Percentiles rank a stretch among this genome's conserved stretches.
These are phyloP conservation scores for Mastigias papua DNA, from an alignment of 30 jellyfish, hydroid and myxozoan genomes.

Conservation along the genomic window DNA sequence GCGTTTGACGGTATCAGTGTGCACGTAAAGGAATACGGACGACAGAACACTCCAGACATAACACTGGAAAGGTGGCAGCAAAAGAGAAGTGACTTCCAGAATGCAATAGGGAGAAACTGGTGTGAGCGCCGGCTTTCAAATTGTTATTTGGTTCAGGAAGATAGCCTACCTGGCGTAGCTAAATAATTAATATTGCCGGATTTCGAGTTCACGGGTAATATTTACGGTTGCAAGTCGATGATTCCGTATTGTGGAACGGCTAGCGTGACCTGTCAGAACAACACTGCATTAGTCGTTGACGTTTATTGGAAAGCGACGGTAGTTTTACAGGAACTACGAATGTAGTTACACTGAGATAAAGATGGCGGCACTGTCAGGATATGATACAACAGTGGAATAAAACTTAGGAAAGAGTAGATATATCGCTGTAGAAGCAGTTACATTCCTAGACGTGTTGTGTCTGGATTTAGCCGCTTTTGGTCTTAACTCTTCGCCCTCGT, in stretches of 20 bases:
- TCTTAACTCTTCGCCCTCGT: not conserved
- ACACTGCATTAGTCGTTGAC: not conserved
- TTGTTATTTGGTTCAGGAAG: not conserved
- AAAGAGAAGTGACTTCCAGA: not conserved
- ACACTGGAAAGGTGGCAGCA: too few relatives aligned
- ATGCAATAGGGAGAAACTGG: not conserved
- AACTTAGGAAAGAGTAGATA: not conserved
- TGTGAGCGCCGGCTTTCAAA: not conserved
- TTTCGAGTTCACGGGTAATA: conserved; percentile 45
- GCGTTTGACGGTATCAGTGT: not conserved
- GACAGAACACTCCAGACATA: not conserved
- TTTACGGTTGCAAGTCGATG: conserved; percentile 24
- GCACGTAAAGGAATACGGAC: not conserved
- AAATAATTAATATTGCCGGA: conserved; percentile 41
- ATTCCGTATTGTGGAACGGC: conserved; percentile 18
- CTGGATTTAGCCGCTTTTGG: not conserved
- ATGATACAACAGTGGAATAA: not conserved
- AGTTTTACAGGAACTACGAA: not conserved
- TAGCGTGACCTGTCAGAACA: conserved; percentile 62
- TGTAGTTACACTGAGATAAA: not conserved
- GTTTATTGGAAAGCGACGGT: not conserved
- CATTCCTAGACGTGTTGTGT: conserved; percentile 4
- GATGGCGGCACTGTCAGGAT: not conserved
- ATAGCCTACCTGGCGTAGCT: conserved; percentile 30
- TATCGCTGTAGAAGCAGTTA: not conserved